Base-by-base conservation (phyloP, 2,888 invertebrate species). In the Oscheius sp. region DNA sequence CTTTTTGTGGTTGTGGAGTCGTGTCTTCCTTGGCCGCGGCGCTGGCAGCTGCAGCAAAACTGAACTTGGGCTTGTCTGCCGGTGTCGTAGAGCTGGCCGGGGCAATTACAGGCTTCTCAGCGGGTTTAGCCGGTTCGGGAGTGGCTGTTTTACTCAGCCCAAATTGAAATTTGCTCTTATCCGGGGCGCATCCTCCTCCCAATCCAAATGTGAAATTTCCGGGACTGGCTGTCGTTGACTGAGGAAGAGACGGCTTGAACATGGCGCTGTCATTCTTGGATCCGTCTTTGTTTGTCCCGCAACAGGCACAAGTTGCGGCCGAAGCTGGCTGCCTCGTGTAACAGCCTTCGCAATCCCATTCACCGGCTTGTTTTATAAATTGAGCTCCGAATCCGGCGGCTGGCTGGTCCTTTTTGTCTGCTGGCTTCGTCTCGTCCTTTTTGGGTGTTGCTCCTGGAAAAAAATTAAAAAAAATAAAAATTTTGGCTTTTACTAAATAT, bases 301-400 rank as follows among this genome's bases (percentile, higher is more conserved):
- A 84, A 46, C 76, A 76, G 1, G 56, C 43, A 59, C 84, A 84
- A 23, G 68, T 69, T 0, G 55, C 53, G 1, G 35, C 69, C 0
- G 71, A 73, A 1, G 76, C 74, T 1, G 74, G 56, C 35, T 79
- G 72, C 27, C 71, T 66, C 16, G 75, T 59, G 69, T 81, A 82
- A 63, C 85, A 85, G 29, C 69, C 80, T 0, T 52, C 7, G 63
- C 85, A 85, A 35, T 83, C 83, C 85, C 85, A 84, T 61, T 66
- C 69, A 43, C 79, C 84, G 1, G 75, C 74, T 55, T 80, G 76
- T 18, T 73, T 75, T 71, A 83, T 82, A 76, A 79, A 84, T 63
- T 77, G 61, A 56, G 81, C 83, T 16, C 84, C 83, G 52, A 78
- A 83, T 12, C 78, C 72, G 16, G 69, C 71, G 46, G 75, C 70